phyloP scores from a whole-genome alignment of 1,140 invertebrate species.

The Triops longicaudatus region DNA sequence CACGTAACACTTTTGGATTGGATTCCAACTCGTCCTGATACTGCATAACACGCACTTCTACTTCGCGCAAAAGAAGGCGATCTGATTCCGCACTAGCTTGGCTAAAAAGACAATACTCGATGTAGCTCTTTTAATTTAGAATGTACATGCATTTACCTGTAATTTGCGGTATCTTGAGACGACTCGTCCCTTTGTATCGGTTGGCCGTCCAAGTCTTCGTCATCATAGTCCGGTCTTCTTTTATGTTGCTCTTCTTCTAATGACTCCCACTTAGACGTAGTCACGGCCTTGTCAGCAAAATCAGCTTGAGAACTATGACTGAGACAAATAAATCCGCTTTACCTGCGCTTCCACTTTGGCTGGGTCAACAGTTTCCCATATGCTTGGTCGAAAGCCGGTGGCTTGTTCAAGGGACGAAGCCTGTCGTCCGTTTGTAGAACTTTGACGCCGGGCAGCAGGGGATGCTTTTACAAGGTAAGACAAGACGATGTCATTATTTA shows the following conservation, averaged over 20 bases:
- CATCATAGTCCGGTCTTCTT: conserved; percentile 27
- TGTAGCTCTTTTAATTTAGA: conserved; percentile 23
- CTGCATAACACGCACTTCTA: conserved; percentile 88
- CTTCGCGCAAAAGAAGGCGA: conserved; percentile 74
- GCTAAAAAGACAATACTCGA: conserved; percentile 20
- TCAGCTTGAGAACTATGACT: conserved; percentile 16
- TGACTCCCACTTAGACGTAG: conserved; percentile 33
- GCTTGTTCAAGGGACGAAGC: conserved; percentile 30
- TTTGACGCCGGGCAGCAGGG: background rate
- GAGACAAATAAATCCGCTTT: background rate
- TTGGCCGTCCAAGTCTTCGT: conserved; percentile 63
- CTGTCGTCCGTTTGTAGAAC: background rate
- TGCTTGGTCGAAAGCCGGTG: conserved; percentile 65
- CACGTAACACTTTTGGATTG: conserved; percentile 35
- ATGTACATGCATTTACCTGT: background rate
- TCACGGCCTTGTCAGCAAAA: conserved; percentile 38
- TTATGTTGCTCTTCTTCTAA: conserved; percentile 29
- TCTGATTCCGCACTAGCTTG: conserved; percentile 58
- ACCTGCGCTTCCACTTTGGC: conserved; percentile 55
- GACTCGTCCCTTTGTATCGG: conserved; percentile 48
- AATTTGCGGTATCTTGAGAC: background rate
- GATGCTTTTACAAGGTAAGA: background rate
- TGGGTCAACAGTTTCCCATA: conserved; percentile 92
- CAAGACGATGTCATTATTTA: background rate
- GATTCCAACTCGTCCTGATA: conserved; percentile 94